Evolutionary conservation across 2,888 invertebrate genomes (phyloP).

Genomic region (Drosophila nr. perissopoda): DNA sequence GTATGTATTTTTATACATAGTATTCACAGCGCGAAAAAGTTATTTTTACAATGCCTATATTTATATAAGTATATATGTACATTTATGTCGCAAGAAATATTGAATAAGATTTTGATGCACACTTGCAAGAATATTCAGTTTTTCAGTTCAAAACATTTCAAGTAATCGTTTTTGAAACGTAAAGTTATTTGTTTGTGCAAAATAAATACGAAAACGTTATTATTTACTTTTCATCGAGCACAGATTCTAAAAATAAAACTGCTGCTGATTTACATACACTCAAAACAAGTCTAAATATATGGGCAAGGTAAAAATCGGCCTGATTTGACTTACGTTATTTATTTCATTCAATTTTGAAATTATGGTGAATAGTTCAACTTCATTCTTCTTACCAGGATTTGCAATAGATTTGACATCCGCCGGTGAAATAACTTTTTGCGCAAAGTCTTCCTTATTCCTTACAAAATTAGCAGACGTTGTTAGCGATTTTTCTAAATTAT

Average conservation of each 20-base stretch:
- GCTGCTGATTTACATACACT: not conserved
- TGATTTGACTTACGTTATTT: not conserved
- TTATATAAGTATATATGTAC: constrained; percentile 2
- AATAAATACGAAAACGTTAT: not conserved
- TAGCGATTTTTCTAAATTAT: constrained; percentile 34
- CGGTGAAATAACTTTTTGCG: constrained; percentile 20
- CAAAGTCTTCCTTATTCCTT: constrained; percentile 35
- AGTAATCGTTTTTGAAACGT: not conserved
- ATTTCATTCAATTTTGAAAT: not conserved
- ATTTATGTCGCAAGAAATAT: not conserved
- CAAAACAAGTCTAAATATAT: not conserved
- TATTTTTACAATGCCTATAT: constrained; percentile 38
- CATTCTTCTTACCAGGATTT: constrained; percentile 35
- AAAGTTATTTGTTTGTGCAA: not conserved
- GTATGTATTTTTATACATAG: not conserved
- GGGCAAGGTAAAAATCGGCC: not conserved
- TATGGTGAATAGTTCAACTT: not conserved
- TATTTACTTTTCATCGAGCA: constrained; percentile 2
- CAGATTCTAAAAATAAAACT: constrained; percentile 30
- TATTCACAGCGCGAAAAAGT: constrained; percentile 20
- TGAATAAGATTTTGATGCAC: not conserved
- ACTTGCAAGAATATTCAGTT: constrained; percentile 8
- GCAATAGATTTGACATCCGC: constrained; percentile 1
- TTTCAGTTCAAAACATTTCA: not conserved
- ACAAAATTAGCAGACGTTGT: not conserved